Conservation (phyloP, 2,888 invertebrate genomes). For the Meta bourneti region DNA sequence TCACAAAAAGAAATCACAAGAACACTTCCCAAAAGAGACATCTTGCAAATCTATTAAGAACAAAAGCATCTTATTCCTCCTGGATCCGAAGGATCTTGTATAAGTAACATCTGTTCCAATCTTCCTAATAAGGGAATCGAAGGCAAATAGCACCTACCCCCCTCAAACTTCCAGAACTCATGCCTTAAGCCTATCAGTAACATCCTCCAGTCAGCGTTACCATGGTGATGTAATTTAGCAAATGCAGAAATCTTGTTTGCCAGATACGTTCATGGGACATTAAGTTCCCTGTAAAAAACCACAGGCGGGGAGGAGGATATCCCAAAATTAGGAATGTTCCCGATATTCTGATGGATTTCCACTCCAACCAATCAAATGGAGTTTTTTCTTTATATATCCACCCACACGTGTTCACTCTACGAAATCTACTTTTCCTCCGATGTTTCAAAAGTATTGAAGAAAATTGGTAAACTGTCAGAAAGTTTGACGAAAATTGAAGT, state of each 20-base stretch:
- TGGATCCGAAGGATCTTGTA: neutral
- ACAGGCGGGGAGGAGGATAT: neutral
- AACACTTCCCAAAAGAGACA: neutral
- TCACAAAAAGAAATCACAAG: neutral
- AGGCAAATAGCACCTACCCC: conserved; percentile 17
- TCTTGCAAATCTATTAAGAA: conserved; percentile 1
- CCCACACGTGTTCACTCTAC: too few species aligned
- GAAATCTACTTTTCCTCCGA: neutral
- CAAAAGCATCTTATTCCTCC: neutral
- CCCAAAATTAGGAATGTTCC: conserved; percentile 23
- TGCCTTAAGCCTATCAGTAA: conserved; percentile 36
- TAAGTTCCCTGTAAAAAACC: conserved; percentile 38
- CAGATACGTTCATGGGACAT: conserved; percentile 49
- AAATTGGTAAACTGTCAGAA: conserved; percentile 1
- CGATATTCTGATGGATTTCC: conserved; percentile 54
- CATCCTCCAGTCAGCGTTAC: conserved; percentile 37
- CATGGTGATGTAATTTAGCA: conserved; percentile 69
- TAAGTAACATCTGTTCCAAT: conserved; percentile 52
- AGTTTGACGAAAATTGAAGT: conserved; percentile 10
- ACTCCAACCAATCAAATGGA: conserved; percentile 35
- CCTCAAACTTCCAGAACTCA: neutral
- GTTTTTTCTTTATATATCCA: neutral
- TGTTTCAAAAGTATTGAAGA: neutral
- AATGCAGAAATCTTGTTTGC: conserved; percentile 72
- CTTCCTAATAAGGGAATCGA: conserved; percentile 16